phyloP scores from a whole-genome alignment of 1,140 invertebrate genomes.

The Aporrectodea caliginosa region DNA sequence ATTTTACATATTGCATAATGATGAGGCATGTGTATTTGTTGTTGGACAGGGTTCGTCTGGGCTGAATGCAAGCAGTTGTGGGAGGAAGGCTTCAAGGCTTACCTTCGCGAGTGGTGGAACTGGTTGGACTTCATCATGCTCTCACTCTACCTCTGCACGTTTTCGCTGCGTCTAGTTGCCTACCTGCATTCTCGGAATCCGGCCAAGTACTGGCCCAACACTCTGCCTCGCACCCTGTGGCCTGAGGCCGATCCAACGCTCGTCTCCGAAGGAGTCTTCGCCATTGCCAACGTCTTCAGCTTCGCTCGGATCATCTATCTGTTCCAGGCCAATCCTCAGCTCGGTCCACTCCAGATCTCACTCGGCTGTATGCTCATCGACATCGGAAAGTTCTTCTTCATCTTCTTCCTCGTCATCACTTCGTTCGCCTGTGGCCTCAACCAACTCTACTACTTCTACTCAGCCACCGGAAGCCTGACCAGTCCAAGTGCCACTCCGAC shows the following conservation, averaged over 20 bases:
- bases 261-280: slow-evolving; percentile 54
- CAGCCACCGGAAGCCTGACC: neutral
- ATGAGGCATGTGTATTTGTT: too few relatives aligned
- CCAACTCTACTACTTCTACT: slow-evolving; percentile 58
- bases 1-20: too few relatives aligned
- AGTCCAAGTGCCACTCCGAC: slow-evolving; percentile 5
- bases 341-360: slow-evolving; percentile 59
- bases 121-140: slow-evolving; percentile 87
- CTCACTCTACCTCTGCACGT: slow-evolving; percentile 58
- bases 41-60: slow-evolving; percentile 80
- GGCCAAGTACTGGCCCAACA: slow-evolving; percentile 44
- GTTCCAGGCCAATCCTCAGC: slow-evolving; percentile 58
- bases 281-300: slow-evolving; percentile 55
- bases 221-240: slow-evolving; percentile 46
- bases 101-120: slow-evolving; percentile 91
- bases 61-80: slow-evolving; percentile 82
- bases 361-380: slow-evolving; percentile 61
- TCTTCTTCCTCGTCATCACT: slow-evolving; percentile 59
- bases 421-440: slow-evolving; percentile 60
- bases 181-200: slow-evolving; percentile 47
- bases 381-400: slow-evolving; percentile 60
- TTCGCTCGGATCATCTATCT: slow-evolving; percentile 55
- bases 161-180: slow-evolving; percentile 53
- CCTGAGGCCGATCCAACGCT: slow-evolving; percentile 51
- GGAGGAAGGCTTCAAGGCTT: slow-evolving; percentile 80